Conservation (phyloP, 2,888 invertebrate genomes). For the Elmis aenea region DNA sequence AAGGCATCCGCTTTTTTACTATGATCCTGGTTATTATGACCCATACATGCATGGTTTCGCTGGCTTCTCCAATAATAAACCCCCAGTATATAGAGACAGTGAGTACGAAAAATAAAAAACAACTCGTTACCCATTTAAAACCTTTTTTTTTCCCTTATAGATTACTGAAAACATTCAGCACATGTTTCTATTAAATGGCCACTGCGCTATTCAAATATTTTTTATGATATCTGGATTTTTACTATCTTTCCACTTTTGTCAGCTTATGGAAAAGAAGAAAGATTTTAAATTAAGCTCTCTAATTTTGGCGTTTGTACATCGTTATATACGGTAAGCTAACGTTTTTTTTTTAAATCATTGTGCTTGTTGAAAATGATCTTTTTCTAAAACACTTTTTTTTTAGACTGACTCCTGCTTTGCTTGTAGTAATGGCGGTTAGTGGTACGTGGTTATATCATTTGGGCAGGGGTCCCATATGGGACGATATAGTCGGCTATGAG, state of each 20-base stretch:
- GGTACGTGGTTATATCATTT: constrained; percentile 29
- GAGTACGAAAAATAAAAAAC: no score
- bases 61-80: constrained; percentile 5
- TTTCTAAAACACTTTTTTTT: no score
- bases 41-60: constrained; percentile 12
- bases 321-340: constrained; percentile 35
- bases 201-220: constrained; percentile 7
- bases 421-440: constrained; percentile 25
- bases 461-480: no score
- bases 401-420: no score
- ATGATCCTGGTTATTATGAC: constrained; percentile 14
- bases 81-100: constrained; percentile 12
- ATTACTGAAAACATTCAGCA: constrained; percentile 3
- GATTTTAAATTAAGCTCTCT: constrained; percentile 2
- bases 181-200: constrained; percentile 8
- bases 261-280: constrained; percentile 4
- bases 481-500: no score
- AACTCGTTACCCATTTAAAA: background rate
- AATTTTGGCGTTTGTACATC: constrained; percentile 29
- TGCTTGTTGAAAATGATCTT: constrained; percentile 22
- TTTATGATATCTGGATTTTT: constrained; percentile 7
- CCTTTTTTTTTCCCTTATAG: constrained; percentile 1
- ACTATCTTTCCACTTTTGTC: constrained; percentile 6
- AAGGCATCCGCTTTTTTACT: constrained; percentile 18
- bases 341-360: constrained; percentile 30